These are phyloP conservation scores for Oreochromis spilurus DNA, from an alignment of 2,113 vertebrate genomes.

Conservation along the genomic window DNA sequence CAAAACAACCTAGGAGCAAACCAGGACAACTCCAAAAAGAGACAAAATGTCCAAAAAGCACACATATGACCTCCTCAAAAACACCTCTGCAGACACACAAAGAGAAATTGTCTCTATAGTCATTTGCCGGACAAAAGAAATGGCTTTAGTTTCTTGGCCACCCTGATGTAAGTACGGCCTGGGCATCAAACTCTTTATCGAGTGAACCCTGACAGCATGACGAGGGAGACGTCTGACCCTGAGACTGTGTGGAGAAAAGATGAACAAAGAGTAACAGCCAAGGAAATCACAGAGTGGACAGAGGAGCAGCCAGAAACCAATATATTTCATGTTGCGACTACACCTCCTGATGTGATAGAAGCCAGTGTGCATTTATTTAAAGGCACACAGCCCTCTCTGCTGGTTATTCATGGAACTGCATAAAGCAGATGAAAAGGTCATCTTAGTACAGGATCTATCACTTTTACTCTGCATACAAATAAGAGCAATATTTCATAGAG, in stretches of 20 bases:
- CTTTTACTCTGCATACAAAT: background rate
- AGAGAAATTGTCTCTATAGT: background rate
- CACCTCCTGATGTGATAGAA: background rate
- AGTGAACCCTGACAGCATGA: background rate
- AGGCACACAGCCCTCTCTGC: background rate
- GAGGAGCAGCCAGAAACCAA: background rate
- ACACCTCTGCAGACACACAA: background rate
- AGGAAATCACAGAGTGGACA: background rate
- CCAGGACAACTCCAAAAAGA: background rate
- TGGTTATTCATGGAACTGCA: background rate
- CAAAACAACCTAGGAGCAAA: background rate
- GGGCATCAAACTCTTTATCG: background rate
- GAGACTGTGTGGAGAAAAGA: background rate
- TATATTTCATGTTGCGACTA: background rate
- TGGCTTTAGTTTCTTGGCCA: background rate
- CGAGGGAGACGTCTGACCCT: background rate
- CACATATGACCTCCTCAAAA: background rate
- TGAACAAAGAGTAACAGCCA: background rate
- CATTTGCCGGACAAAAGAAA: background rate
- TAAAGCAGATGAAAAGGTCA: background rate
- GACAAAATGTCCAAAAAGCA: background rate
- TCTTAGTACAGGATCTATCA: background rate
- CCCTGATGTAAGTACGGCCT: fast-evolving
- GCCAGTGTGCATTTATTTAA: background rate
- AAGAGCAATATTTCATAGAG: background rate